phyloP scores from a whole-genome alignment of 2,888 invertebrate species.

The Microdon myrmicae region DNA sequence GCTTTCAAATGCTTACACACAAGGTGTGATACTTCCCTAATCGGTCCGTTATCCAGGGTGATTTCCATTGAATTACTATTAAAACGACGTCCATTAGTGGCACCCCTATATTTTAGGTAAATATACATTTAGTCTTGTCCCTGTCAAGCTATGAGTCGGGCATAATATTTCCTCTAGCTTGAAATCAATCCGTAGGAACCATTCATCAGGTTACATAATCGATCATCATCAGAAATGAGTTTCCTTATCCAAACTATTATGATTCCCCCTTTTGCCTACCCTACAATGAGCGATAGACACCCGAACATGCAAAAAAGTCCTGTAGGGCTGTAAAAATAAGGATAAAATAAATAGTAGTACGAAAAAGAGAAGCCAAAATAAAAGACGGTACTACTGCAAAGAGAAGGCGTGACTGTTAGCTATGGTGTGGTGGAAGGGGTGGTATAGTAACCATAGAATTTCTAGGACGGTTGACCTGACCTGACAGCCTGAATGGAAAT shows the following conservation, averaged over 20 bases:
- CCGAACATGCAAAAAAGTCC: constrained; percentile 29
- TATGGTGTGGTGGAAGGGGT: too few relatives aligned
- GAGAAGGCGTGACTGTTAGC: too few relatives aligned
- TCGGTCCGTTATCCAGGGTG: too few relatives aligned
- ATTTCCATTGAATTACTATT: too few relatives aligned
- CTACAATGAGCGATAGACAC: constrained; percentile 30
- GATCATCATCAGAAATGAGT: constrained; percentile 49
- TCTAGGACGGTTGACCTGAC: constrained; percentile 24
- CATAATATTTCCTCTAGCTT: too few relatives aligned
- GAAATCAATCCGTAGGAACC: constrained; percentile 39
- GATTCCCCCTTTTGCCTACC: constrained; percentile 42
- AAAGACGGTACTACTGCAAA: too few relatives aligned
- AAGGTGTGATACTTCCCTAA: too few relatives aligned
- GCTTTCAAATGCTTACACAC: too few relatives aligned
- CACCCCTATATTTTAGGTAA: too few relatives aligned
- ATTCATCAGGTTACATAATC: constrained; percentile 52
- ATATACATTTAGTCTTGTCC: too few relatives aligned
- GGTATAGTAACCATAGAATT: constrained; percentile 33
- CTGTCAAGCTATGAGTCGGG: too few relatives aligned
- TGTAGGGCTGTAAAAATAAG: constrained; percentile 3
- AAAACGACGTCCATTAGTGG: too few relatives aligned
- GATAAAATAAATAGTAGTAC: constrained; percentile 5
- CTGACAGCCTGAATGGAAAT: constrained; percentile 22
- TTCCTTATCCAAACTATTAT: constrained; percentile 50
- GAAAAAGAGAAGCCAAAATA: constrained; percentile 10